phyloP scores from a whole-genome alignment of 2,888 invertebrate genomes.

The Coelopa pilipes region DNA sequence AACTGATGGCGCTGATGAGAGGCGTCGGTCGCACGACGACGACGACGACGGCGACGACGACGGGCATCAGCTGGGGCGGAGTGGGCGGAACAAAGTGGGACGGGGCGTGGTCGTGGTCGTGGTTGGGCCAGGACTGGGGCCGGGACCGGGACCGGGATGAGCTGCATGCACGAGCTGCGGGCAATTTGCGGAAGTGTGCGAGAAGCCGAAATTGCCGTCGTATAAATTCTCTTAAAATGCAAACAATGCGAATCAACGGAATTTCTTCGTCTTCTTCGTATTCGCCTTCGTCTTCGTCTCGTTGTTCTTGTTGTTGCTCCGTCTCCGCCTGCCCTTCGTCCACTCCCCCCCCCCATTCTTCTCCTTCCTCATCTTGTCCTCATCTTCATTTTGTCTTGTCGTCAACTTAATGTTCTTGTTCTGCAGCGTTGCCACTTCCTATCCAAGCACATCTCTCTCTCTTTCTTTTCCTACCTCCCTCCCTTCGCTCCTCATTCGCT shows the following conservation, averaged over 20 bases:
- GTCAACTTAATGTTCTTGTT: no score
- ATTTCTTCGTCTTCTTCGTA: not conserved
- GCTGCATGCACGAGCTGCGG: slow-evolving; percentile 8
- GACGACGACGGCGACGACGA: not conserved
- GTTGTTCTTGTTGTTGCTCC: no score
- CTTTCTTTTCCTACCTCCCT: no score
- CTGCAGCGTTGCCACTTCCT: no score
- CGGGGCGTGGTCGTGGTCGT: not conserved
- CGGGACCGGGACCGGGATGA: not conserved
- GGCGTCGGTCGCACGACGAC: not conserved
- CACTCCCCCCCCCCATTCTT: not conserved
- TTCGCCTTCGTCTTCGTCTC: not conserved
- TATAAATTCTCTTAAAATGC: slow-evolving; percentile 21
- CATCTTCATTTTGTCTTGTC: no score
- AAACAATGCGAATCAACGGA: slow-evolving; percentile 17
- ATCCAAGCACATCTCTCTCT: no score
- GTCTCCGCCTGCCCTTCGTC: not conserved
- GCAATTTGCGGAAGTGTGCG: slow-evolving; percentile 1
- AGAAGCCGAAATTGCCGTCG: not conserved
- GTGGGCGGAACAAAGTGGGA: not conserved
- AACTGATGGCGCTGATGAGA: slow-evolving; percentile 13
- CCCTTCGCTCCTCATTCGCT: no score
- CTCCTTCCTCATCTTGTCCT: not conserved
- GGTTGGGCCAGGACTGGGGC: not conserved
- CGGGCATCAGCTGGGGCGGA: not conserved